Evolutionary conservation across 2,113 vertebrate species (phyloP), one percentile per base, ranked within the genome.

Genomic region (Oriolus oriolus): DNA sequence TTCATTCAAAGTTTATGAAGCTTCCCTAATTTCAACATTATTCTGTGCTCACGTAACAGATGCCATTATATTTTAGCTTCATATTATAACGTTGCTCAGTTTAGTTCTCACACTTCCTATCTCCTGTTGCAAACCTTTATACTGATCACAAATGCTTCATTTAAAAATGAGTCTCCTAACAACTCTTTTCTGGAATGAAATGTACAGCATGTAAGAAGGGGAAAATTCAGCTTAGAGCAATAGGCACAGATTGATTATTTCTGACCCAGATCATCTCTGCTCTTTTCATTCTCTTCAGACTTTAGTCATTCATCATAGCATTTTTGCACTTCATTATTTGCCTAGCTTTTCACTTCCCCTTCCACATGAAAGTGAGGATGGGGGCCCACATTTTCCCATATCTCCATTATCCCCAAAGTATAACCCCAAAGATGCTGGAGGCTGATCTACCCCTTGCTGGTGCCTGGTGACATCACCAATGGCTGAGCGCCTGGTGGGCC

Each of bases 21-120:
- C 70, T 91, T 96, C 77, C 42, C 91, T 96, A 91, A 95, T 96
- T 98, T 97, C 79, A 94, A 93, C 84, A 89, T 97, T 97, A 95
- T 94, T 94, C 84, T 91, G 20, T 41, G n/a, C 7, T 30, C 84
- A 71, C 39, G 52, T 90, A 86, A 44, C n/a, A 95, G 69, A 66
- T 96, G 76, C 77, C 71, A 74, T 95, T 94, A 69, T 92, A 93
- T 87, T 95, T 97, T 79, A 89, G 60, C 93, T 91, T 92, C 90
- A 64, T 35, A 65, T 44, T 89, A 90, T 89, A 75, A 66, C 13
- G 65, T 69, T 93, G 68, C 21, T 84, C 53, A 26, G 69, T 91
- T 71, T 79, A 94, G 92, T 96, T 89, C 68, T 84, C 49, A 88
- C 65, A 74, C 30, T 94, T 93, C 75, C 60, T 87, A 23, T 66